These are phyloP conservation scores for Pyrrhia umbra DNA, from an alignment of 2,888 invertebrate species.

Conservation along the genomic window DNA sequence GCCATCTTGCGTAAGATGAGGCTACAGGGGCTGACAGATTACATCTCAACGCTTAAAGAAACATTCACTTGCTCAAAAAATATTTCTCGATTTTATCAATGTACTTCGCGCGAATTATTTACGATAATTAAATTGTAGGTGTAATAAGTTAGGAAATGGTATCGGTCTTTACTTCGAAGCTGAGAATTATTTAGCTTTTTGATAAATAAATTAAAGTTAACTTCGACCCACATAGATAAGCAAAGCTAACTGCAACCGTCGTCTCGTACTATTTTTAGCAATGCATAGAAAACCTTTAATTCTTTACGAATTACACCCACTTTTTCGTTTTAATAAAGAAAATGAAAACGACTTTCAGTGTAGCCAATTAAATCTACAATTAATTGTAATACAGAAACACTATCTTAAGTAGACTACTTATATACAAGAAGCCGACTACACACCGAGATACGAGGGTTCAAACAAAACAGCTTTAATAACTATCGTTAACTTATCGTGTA, in stretches of 20 bases:
- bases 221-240: no score
- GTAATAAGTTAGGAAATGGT: constrained; percentile 39
- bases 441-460: constrained; percentile 21
- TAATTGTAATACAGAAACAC: neutral
- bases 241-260: no score
- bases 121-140: constrained; percentile 43
- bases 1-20: constrained; percentile 77
- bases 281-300: no score
- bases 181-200: no score
- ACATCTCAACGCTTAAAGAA: constrained; percentile 67
- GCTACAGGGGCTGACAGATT: constrained; percentile 71
- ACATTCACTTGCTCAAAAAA: constrained; percentile 59
- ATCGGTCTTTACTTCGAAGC: neutral
- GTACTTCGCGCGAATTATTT: constrained; percentile 53
- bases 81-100: constrained; percentile 20
- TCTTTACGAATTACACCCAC: neutral
- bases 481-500: constrained; percentile 28
- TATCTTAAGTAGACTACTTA: neutral
- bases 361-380: neutral
- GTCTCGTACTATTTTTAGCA: no score
- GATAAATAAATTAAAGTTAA: no score
- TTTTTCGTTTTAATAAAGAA: neutral
- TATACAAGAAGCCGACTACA: neutral
- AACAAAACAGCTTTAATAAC: constrained; percentile 34
- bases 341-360: neutral